phyloP scores from a whole-genome alignment of 2,888 invertebrate genomes.

The Parapristionchus giblindavisi region DNA sequence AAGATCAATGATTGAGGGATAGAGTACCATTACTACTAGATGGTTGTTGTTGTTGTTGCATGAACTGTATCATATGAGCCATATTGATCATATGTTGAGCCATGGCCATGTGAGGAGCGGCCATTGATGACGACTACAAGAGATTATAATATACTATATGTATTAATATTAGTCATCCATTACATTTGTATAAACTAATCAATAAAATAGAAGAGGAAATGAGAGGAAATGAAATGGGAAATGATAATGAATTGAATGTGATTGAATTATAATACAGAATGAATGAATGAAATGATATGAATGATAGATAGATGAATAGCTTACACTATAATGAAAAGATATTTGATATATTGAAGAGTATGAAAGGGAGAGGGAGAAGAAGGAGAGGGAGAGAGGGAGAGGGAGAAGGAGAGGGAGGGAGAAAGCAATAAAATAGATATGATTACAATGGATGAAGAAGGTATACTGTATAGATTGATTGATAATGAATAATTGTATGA shows the following conservation, averaged over 20 bases:
- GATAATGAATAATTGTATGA: neutral
- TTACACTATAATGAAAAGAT: neutral
- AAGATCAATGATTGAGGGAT: neutral
- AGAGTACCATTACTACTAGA: constrained; percentile 22
- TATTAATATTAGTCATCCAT: too few species aligned
- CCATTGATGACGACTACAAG: neutral
- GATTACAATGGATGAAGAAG: too few species aligned
- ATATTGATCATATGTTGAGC: constrained; percentile 45
- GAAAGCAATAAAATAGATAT: neutral
- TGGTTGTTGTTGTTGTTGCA: constrained; percentile 39
- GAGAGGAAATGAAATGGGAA: too few species aligned
- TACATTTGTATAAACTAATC: too few species aligned
- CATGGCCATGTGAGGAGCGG: constrained; percentile 38
- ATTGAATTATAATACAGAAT: too few species aligned
- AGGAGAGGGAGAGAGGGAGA: neutral
- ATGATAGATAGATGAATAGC: too few species aligned
- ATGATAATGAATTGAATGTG: too few species aligned
- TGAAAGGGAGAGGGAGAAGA: neutral
- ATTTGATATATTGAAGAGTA: neutral
- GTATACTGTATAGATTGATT: too few species aligned
- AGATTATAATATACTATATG: neutral
- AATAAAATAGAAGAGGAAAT: too few species aligned
- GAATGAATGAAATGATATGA: too few species aligned
- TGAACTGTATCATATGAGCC: constrained; percentile 43
- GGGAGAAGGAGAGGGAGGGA: neutral